Base-by-base conservation (phyloP, 1,140 invertebrate genomes). In the Adelges cooleyi region DNA sequence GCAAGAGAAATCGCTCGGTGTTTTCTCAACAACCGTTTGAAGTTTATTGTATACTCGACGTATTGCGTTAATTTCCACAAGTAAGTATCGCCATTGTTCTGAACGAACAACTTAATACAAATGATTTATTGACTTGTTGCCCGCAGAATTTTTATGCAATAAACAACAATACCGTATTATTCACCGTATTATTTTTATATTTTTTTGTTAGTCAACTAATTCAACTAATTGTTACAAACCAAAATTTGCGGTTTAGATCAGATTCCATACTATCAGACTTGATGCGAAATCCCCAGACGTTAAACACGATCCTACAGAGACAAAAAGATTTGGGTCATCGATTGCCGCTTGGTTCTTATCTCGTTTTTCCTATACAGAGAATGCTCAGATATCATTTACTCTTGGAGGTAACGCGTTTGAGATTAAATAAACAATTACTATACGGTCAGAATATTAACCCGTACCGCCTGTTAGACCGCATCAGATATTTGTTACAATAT, bases 241-340 rank as follows among this genome's bases (percentile, higher is more conserved):
- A n/a, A n/a, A n/a, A n/a, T n/a, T n/a, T n/a, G n/a, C n/a, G n/a
- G 15, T 46, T 62, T 48, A 62, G 56, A 15, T 48, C 56, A 15
- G 25, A 62, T 33, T 15, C 13, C 1, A 46, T 48, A 20, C 22
- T 62, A 48, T 62, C 56, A 20, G 42, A 62, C 44, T n/a, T 62
- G 22, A 62, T 8, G 11, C 40, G 38, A 48, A 48, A n/a, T 46
- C 40, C 11, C 18, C 22, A 8, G 1, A 4, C 25, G 20, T 40
- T 10, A 13, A 62, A 44, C 9, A 62, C 46, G n/a, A 29, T 62
- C 27, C 25, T 46, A 18, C 42, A 62, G 46, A 62, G 56, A 15
- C 56, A 62, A 62, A 62, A 22, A 1, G 56, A 62, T 18, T 62
- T 62, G 38, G 56, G 56, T 27, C 56, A 62, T 48, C 56, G 56